phyloP scores from a whole-genome alignment of 1,140 invertebrate genomes.

The Orchesella cincta region DNA sequence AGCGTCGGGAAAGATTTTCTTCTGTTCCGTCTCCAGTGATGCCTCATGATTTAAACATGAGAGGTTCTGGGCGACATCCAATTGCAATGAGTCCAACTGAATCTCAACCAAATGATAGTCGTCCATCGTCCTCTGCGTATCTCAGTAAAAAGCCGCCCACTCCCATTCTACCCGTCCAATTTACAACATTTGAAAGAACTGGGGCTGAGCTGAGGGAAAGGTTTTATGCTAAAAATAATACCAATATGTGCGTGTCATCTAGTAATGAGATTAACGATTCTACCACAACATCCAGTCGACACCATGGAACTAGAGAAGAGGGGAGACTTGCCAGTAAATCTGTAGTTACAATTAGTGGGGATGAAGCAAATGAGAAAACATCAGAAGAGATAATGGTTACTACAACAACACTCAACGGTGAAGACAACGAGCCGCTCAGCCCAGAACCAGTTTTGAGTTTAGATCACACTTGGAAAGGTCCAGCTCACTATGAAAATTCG shows the following conservation, averaged over 20 bases:
- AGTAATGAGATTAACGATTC: no score
- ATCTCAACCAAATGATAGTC: neutral
- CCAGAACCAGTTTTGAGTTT: conserved; percentile 38
- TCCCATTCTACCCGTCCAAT: conserved; percentile 47
- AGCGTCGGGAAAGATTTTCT: conserved; percentile 19
- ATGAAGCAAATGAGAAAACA: neutral
- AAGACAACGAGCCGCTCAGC: neutral
- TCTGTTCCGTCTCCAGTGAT: conserved; percentile 37
- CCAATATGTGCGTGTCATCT: neutral
- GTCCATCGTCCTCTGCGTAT: neutral
- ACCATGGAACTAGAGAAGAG: neutral
- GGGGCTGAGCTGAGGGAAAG: conserved; percentile 42
- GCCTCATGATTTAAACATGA: conserved; percentile 29
- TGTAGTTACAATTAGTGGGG: conserved; percentile 31
- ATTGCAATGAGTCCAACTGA: neutral
- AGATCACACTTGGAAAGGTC: conserved; percentile 47
- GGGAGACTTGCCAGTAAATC: conserved; percentile 31
- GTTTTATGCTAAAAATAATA: conserved; percentile 41
- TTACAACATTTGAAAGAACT: conserved; percentile 46
- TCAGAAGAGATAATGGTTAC: neutral
- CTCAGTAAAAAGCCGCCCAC: conserved; percentile 43
- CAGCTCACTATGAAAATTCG: conserved; percentile 31
- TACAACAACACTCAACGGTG: neutral
- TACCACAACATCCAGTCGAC: neutral
- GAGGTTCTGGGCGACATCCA: neutral